phyloP scores from a whole-genome alignment of 2,113 vertebrate species.

The Rostratula benghalensis region DNA sequence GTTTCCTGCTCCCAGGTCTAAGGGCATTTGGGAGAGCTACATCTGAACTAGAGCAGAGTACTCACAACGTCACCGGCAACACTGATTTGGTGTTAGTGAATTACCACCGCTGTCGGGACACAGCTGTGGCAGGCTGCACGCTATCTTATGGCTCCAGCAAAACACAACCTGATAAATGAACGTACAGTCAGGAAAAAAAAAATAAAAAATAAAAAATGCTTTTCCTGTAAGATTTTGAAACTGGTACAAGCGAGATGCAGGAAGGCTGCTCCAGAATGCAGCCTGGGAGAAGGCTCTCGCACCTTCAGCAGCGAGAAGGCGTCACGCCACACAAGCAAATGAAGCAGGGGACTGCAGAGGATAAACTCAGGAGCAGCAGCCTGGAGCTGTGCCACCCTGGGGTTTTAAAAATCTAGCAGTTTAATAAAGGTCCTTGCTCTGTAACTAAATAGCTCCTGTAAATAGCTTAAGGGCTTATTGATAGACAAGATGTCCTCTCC shows the following conservation, averaged over 20 bases:
- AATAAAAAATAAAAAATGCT: background rate
- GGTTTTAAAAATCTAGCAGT: background rate
- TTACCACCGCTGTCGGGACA: background rate
- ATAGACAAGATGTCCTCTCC: background rate
- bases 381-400: background rate
- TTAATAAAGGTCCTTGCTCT: background rate
- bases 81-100: background rate
- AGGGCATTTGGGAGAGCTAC: background rate
- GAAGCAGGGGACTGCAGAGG: conserved; percentile 36
- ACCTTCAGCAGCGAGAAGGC: background rate
- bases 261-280: background rate
- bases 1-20: background rate
- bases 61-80: background rate
- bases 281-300: background rate
- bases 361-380: background rate
- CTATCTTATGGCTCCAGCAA: background rate
- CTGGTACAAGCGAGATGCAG: accelerated
- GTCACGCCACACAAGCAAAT: background rate
- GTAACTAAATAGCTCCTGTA: conserved; percentile 19
- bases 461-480: conserved; percentile 32
- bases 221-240: background rate
- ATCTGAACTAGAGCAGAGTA: background rate
- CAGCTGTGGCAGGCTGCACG: background rate
- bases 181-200: background rate
- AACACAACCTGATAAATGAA: background rate